phyloP scores from a whole-genome alignment of 2,797 vertebrate genomes.

The Cottoperca gobio region DNA sequence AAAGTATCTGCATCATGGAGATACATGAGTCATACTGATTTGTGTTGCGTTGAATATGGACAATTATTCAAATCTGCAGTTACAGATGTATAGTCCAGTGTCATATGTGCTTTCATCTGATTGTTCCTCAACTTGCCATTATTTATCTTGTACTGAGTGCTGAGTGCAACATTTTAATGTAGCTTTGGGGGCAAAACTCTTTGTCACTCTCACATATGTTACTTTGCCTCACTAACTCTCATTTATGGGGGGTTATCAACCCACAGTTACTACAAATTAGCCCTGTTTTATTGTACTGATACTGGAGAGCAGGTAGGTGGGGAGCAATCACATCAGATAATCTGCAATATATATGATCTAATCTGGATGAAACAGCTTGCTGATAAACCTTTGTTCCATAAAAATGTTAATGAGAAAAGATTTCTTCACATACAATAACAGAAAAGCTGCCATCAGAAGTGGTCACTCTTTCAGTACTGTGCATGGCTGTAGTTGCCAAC shows the following conservation, averaged over 20 bases:
- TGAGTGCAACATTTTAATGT: constrained; percentile 21
- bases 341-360: neutral
- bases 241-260: neutral
- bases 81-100: neutral
- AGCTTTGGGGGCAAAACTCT: constrained; percentile 18
- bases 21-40: constrained; percentile 38
- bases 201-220: constrained; percentile 18
- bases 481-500: neutral
- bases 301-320: neutral
- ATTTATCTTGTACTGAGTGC: neutral
- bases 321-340: neutral
- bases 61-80: neutral
- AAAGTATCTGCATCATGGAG: constrained; percentile 37
- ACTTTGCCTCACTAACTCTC: constrained; percentile 5
- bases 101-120: neutral
- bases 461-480: neutral
- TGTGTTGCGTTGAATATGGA: constrained; percentile 13
- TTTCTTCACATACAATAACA: neutral
- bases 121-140: neutral
- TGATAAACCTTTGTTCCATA: neutral
- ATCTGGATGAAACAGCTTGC: neutral
- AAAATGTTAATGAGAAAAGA: neutral
- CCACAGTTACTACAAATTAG: neutral
- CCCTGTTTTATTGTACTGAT: neutral
- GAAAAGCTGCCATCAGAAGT: neutral